Conservation (phyloP, 1,140 invertebrate species). For the Aleiodes sp. region DNA sequence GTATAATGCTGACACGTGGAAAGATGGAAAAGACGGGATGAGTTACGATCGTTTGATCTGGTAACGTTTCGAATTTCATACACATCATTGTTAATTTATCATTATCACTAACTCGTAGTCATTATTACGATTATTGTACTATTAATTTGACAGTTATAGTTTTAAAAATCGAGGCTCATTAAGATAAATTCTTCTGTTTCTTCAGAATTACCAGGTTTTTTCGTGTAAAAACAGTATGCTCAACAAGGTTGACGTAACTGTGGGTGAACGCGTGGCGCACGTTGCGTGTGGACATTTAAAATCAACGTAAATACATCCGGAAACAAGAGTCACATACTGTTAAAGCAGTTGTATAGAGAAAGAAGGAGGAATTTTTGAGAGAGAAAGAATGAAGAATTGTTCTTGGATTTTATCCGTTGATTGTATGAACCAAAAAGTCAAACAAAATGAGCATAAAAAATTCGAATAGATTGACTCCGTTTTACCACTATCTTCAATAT, state of each 20-base stretch:
- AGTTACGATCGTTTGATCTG: slow-evolving; percentile 29
- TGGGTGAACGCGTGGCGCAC: background rate
- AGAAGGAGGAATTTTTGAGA: too few species aligned
- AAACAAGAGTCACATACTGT: too few species aligned
- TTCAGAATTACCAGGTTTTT: too few species aligned
- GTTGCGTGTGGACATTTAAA: background rate
- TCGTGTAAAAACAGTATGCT: background rate
- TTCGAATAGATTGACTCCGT: slow-evolving; percentile 11
- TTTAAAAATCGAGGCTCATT: too few species aligned
- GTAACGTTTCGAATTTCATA: background rate
- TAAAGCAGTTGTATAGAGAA: too few species aligned
- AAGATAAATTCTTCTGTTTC: too few species aligned
- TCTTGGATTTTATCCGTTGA: slow-evolving; percentile 21
- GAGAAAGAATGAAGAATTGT: slow-evolving; percentile 21
- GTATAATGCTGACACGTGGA: slow-evolving; percentile 7
- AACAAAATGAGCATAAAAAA: background rate
- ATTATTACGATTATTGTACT: too few species aligned
- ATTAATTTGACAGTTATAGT: too few species aligned
- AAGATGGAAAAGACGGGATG: slow-evolving; percentile 16
- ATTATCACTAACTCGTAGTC: too few species aligned
- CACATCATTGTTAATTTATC: too few species aligned
- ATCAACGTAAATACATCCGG: background rate
- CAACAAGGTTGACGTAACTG: background rate
- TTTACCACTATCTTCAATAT: slow-evolving; percentile 3
- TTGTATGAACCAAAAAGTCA: background rate